phyloP scores from a whole-genome alignment of 2,888 invertebrate genomes.

The Erebia palarica region DNA sequence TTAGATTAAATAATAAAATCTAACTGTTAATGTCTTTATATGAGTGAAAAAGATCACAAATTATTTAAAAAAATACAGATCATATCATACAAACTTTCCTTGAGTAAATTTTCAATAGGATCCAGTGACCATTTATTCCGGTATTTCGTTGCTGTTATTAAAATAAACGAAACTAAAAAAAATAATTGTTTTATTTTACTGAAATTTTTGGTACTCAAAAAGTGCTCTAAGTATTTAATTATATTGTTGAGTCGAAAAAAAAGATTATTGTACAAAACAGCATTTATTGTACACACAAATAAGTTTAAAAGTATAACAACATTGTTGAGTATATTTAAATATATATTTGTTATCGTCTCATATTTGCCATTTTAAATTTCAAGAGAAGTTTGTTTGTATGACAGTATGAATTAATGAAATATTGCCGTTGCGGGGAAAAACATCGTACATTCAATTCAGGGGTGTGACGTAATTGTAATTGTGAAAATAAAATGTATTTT shows the following conservation, averaged over 20 bases:
- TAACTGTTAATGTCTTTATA: slow-evolving; percentile 82
- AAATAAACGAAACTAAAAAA: background rate
- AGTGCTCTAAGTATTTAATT: background rate
- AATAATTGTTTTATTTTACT: background rate
- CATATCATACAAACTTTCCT: slow-evolving; percentile 16
- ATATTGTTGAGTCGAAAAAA: background rate
- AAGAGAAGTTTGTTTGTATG: slow-evolving; percentile 10
- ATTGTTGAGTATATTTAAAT: too few relatives aligned
- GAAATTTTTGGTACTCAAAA: background rate
- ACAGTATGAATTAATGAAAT: slow-evolving; percentile 64
- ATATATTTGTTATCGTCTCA: too few relatives aligned
- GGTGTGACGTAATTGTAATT: slow-evolving; percentile 20
- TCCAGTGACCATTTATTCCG: too few relatives aligned
- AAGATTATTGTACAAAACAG: background rate
- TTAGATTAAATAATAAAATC: slow-evolving; percentile 59
- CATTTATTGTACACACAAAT: too few relatives aligned
- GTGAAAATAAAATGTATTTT: slow-evolving; percentile 35
- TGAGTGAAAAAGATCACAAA: slow-evolving; percentile 77
- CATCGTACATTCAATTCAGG: slow-evolving; percentile 28
- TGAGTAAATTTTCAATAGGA: background rate
- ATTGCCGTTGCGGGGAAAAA: slow-evolving; percentile 63
- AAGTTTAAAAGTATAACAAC: too few relatives aligned
- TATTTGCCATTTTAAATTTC: background rate
- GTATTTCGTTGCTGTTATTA: background rate
- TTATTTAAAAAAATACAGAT: slow-evolving; percentile 50